Evolutionary conservation across 2,888 invertebrate genomes (phyloP).

Genomic region (Protodeltote pygarga): DNA sequence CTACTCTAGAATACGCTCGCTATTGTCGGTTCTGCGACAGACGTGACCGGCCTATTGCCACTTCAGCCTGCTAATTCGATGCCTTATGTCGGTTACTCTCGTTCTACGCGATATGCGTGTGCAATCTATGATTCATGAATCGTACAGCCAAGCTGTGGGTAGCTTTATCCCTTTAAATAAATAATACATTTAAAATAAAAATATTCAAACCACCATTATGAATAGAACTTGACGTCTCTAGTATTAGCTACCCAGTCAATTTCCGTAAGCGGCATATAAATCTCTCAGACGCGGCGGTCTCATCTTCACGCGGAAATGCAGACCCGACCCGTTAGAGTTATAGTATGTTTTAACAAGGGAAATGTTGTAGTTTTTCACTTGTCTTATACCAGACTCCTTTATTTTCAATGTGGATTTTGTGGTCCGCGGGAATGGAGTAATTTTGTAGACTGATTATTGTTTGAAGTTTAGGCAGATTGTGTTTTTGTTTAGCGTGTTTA

Average conservation of each 20-base stretch:
- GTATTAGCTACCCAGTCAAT: conserved; percentile 68
- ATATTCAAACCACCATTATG: conserved; percentile 16
- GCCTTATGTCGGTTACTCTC: no score
- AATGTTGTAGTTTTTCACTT: conserved; percentile 80
- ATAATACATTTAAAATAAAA: conserved; percentile 3
- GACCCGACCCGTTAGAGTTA: conserved; percentile 73
- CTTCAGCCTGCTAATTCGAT: no score
- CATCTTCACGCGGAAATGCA: conserved; percentile 78
- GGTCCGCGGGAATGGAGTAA: conserved; percentile 33
- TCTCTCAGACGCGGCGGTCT: conserved; percentile 72
- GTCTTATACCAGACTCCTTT: conserved; percentile 47
- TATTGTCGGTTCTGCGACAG: no score
- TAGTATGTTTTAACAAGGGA: conserved; percentile 78
- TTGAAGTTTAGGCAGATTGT: neutral
- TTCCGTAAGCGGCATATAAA: conserved; percentile 78
- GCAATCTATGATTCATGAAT: no score
- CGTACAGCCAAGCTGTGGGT: no score
- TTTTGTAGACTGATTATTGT: conserved; percentile 25
- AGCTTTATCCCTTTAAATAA: no score
- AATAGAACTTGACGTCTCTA: conserved; percentile 29
- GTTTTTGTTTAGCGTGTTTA: no score
- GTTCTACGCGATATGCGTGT: no score
- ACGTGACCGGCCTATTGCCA: no score
- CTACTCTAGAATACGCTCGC: no score
- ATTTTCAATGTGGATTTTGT: conserved; percentile 51